Evolutionary conservation across 2,113 vertebrate genomes (phyloP).

Genomic region (Coptodon bakossiorum): DNA sequence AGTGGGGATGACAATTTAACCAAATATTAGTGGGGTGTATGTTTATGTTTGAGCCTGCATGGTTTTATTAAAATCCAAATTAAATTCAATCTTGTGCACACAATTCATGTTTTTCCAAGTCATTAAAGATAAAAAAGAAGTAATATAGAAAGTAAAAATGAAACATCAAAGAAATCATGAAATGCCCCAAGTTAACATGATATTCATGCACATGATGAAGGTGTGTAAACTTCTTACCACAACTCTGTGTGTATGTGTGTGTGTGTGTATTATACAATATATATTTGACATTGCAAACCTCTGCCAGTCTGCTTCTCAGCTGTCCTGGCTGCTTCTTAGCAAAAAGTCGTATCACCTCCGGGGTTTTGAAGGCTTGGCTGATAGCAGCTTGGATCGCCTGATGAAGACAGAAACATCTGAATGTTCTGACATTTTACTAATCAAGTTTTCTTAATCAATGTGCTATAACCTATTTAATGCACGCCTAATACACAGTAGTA

Average conservation of each 20-base stretch:
- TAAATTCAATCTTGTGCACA: neutral
- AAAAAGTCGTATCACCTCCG: constrained; percentile 96
- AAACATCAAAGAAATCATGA: neutral
- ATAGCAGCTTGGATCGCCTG: constrained; percentile 98
- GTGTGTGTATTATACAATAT: accelerated
- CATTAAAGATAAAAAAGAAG: neutral
- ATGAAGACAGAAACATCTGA: constrained; percentile 5
- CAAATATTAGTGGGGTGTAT: neutral
- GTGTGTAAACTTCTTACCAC: neutral
- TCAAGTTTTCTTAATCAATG: neutral
- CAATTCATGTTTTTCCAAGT: neutral
- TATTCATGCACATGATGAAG: neutral
- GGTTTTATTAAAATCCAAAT: neutral
- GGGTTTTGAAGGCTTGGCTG: constrained; percentile 98
- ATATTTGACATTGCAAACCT: constrained; percentile 70
- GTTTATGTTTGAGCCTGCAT: neutral
- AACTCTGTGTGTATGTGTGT: accelerated
- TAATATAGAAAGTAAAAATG: neutral
- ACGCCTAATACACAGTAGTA: neutral
- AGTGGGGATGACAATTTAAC: neutral
- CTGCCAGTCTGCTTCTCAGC: constrained; percentile 85
- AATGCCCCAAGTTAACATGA: neutral
- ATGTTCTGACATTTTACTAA: neutral
- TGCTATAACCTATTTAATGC: neutral
- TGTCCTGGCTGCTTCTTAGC: constrained; percentile 97